Conservation (phyloP, 2,113 vertebrate genomes). For the Vulpes ferrilata region DNA sequence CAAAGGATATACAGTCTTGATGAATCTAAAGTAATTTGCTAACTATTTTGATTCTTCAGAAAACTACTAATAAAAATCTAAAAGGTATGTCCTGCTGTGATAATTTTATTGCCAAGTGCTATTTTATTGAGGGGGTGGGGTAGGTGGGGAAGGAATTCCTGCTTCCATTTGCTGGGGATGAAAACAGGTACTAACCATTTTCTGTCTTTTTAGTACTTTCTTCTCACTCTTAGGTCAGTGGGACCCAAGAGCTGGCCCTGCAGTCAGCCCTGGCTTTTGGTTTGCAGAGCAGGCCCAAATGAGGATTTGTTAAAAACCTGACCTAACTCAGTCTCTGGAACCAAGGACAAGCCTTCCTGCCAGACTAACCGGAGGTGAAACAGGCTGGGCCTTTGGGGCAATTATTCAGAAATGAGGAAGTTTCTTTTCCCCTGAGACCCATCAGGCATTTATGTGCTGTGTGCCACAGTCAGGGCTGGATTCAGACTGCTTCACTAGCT, state of each 20-base stretch:
- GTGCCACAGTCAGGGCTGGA: not conserved
- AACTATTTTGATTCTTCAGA: conserved; percentile 91
- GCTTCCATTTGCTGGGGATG: not conserved
- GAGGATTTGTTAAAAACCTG: conserved; percentile 14
- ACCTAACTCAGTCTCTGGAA: not conserved
- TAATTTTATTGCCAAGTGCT: conserved; percentile 65
- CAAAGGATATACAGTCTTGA: conserved; percentile 86
- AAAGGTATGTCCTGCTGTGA: conserved; percentile 72
- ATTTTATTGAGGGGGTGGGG: not conserved
- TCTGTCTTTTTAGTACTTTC: not conserved
- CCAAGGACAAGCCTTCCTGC: not conserved
- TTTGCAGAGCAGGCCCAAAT: conserved; percentile 18
- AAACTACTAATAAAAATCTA: conserved; percentile 90
- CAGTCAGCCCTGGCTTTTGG: not conserved
- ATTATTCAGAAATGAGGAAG: not conserved
- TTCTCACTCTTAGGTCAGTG: not conserved
- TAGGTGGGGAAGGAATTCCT: not conserved
- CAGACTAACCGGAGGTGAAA: not conserved
- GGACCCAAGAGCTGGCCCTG: not conserved
- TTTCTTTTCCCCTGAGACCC: not conserved
- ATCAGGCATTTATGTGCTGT: not conserved
- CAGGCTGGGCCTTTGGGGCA: not conserved
- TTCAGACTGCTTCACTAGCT: not conserved
- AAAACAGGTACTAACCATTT: not conserved
- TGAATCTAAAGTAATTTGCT: conserved; percentile 88